Evolutionary conservation across 2,888 invertebrate genomes (phyloP).

Genomic region (Chaitophorus viminalis): DNA sequence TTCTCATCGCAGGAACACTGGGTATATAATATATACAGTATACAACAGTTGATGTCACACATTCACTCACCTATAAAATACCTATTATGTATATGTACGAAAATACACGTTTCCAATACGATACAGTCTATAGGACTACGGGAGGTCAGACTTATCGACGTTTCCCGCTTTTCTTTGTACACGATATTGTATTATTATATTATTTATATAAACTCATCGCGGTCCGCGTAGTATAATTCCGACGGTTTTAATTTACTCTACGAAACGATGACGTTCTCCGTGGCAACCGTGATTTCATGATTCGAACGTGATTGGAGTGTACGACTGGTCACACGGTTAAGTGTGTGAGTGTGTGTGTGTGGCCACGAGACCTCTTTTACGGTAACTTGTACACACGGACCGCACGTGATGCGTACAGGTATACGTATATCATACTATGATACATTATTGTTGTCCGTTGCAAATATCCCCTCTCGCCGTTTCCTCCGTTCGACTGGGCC

Average conservation of each 20-base stretch:
- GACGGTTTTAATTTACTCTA: constrained; percentile 17
- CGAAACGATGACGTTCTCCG: background rate
- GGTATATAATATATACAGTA: too few relatives aligned
- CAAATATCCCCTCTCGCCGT: constrained; percentile 8
- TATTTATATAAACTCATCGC: background rate
- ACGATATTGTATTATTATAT: too few relatives aligned
- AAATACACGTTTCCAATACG: background rate
- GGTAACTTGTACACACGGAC: background rate
- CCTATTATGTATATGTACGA: too few relatives aligned
- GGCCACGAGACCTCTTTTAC: constrained; percentile 12
- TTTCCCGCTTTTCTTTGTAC: background rate
- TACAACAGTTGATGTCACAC: background rate
- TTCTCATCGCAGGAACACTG: background rate
- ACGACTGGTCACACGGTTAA: background rate
- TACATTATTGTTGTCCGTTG: background rate
- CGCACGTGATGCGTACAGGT: background rate
- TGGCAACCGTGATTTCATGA: constrained; percentile 3
- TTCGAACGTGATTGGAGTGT: constrained; percentile 7
- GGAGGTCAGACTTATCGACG: constrained; percentile 19
- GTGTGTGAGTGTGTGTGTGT: background rate
- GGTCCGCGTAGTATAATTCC: background rate
- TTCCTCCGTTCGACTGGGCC: background rate
- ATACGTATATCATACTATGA: too few relatives aligned
- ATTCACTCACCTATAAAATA: background rate
- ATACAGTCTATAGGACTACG: constrained; percentile 4